These are phyloP conservation scores for Ectemnius cavifrons DNA, from an alignment of 2,888 invertebrate species.

Conservation along the genomic window DNA sequence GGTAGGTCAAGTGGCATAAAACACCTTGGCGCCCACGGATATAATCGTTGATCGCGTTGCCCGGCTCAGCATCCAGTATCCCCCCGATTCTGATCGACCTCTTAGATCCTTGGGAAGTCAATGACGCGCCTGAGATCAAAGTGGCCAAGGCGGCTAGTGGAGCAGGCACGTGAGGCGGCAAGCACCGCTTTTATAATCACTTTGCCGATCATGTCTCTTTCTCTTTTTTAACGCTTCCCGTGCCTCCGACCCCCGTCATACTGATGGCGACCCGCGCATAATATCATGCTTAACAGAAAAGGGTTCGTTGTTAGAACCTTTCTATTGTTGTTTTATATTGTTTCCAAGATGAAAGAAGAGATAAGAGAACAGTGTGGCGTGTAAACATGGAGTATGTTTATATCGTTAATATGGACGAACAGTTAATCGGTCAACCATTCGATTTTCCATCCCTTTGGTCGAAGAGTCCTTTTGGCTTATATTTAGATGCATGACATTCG, in stretches of 20 bases:
- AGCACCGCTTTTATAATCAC: not conserved
- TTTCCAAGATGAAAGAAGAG: too few relatives aligned
- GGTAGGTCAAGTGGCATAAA: constrained; percentile 40
- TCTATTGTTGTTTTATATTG: too few relatives aligned
- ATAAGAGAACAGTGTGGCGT: too few relatives aligned
- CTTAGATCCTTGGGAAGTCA: constrained; percentile 14
- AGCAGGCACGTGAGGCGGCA: constrained; percentile 19
- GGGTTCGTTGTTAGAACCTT: too few relatives aligned
- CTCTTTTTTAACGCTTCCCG: not conserved
- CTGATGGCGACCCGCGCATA: not conserved
- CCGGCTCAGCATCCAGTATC: constrained; percentile 14
- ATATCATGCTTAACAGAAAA: not conserved
- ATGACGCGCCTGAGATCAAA: constrained; percentile 24
- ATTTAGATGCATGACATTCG: too few relatives aligned
- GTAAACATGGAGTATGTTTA: too few relatives aligned
- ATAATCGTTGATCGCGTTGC: constrained; percentile 33
- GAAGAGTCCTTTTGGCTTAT: too few relatives aligned
- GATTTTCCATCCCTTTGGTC: too few relatives aligned
- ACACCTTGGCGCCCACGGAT: constrained; percentile 49
- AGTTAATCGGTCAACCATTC: too few relatives aligned
- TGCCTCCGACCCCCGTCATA: not conserved
- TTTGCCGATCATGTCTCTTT: not conserved
- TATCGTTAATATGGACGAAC: too few relatives aligned
- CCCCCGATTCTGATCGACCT: constrained; percentile 44
- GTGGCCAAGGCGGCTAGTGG: not conserved